Evolutionary conservation across 1,140 invertebrate species (phyloP).

Genomic region (Drosophila equinoxialis): DNA sequence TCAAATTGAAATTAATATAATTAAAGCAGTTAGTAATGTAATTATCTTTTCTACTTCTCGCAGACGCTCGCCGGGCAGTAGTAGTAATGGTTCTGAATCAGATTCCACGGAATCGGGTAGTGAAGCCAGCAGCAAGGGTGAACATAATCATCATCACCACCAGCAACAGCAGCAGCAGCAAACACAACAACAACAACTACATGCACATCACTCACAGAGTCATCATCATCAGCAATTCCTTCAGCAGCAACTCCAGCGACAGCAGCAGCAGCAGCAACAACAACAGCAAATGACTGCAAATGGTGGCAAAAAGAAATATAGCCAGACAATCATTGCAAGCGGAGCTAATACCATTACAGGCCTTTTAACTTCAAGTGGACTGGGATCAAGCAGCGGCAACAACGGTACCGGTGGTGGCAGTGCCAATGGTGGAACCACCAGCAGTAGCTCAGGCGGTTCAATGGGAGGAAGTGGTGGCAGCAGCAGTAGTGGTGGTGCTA

Average conservation of each 20-base stretch:
- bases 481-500: not conserved
- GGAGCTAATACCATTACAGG: constrained; percentile 66
- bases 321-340: constrained; percentile 68
- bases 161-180: constrained; percentile 33
- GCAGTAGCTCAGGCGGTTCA: constrained; percentile 7
- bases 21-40: not conserved
- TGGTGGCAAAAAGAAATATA: constrained; percentile 64
- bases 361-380: constrained; percentile 59
- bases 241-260: constrained; percentile 33
- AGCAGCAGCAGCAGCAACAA: constrained; percentile 33
- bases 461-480: not conserved
- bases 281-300: constrained; percentile 39
- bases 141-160: constrained; percentile 47
- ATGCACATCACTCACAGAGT: constrained; percentile 36
- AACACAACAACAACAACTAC: constrained; percentile 32
- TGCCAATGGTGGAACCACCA: not conserved
- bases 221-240: constrained; percentile 32
- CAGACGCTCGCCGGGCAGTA: constrained; percentile 72
- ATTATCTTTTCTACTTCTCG: not conserved
- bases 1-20: not conserved
- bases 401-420: constrained; percentile 2
- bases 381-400: constrained; percentile 20
- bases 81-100: constrained; percentile 83
- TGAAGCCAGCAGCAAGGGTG: constrained; percentile 71
- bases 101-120: constrained; percentile 82